Evolutionary conservation across 2,113 vertebrate genomes (phyloP), one percentile per base, ranked within the genome.

Genomic region (Polypterus bichir): DNA sequence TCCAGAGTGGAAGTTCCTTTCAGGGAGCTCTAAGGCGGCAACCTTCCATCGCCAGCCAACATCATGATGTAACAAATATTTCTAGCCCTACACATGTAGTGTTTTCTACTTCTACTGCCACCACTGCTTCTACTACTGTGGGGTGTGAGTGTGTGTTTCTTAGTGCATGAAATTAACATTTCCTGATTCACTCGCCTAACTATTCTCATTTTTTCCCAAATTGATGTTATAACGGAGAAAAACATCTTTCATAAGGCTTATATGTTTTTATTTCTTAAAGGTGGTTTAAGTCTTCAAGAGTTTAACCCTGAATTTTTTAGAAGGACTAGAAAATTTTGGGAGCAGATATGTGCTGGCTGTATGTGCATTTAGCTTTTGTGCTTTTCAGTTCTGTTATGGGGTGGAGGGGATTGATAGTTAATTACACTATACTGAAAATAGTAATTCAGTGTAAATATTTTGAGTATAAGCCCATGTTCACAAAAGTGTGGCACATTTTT

Each of bases 41-140:
- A 89, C 92, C 96, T 87, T 99, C 96, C 92, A 97, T 93, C 93
- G 89, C 89, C 93, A 99, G 96, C 93, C 95, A 98, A 86, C 96
- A 99, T 87, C 96, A 97, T 89, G 95, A 99, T 99, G 96, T 99
- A 99, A 99, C 96, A 95, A 95, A 99, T 96, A 93, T 99, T 98
- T 99, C 96, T 99, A 99, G 95, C 95, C 96, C 96, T 97, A 92
- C 96, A 95, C 96, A 99, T 98, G 95, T 98, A 99, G 95, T 93
- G 89, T 97, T 96, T 94, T 91, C 96, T 90, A 90, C 92, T 90
- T 87, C 94, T 93, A 89, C 94, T 88, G 75, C 76, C 86, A 85
- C 75, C 84, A 70, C 77, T 76, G 91, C 94, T 96, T 94, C 95
- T 96, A 91, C 93, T 93, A 92, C 95, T 97, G 93, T 97, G 91